Base-by-base conservation (phyloP, 2,113 vertebrate species). In the Bujurquina vittata region DNA sequence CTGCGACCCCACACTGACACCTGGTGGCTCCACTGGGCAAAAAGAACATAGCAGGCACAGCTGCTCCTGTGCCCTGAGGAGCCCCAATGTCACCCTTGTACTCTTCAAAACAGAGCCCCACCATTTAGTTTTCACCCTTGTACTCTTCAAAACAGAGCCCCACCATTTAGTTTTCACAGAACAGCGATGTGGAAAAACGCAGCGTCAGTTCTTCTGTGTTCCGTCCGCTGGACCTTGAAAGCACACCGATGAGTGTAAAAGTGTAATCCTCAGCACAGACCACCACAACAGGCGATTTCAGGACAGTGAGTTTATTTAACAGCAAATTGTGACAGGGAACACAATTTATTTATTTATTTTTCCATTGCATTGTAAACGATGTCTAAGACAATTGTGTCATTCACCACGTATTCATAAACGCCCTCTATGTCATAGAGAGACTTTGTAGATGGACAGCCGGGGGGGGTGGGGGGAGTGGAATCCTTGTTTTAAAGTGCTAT, bases 281-380 rank as follows among this genome's bases (percentile, higher is more conserved):
- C 15, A 81, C 43, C 10, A 59, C 80, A 88, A 22, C 80, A 75
- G 79, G 5, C 37, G 14, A 67, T 60, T 87, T 85, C 5, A 84
- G 83, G 79, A 91, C 83, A 85, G 67, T 94, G 84, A 89, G 59
- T 95, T 96, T 95, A 95, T 95, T 95, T 88, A 94, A 95, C 94
- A 94, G 87, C 81, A 89, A 94, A 93, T 91, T 85, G 91, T 94
- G 93, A 95, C 92, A 94, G 84, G 89, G 52, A 93, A 95, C 87
- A 93, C 86, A 93, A 90, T 78, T 85, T 75, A 29, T 84, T 77
- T 81, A 15, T 77, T 78, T 37, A 37, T 37, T 84, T 86, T 81
- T 69, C 55, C 88, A 89, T 86, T 85, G 75, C 91, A 92, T 87
- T 87, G 89, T 90, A 92, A 95, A 93, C 88, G 86, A 88, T 69